Evolutionary conservation across 2,888 invertebrate species (phyloP).

Genomic region (Nemoura dubitans): DNA sequence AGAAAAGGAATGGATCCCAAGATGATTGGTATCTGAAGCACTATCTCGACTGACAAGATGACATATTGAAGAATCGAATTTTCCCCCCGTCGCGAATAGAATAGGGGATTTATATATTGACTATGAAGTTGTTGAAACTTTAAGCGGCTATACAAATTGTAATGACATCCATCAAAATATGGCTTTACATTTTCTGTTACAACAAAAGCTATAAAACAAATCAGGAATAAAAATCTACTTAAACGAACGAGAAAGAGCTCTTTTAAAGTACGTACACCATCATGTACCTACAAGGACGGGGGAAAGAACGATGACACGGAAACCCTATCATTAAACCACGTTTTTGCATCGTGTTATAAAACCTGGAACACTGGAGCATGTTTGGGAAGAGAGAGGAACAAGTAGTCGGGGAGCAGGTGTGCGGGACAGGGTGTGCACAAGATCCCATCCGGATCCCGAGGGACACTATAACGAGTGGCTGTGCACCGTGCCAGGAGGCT

Average conservation of each 20-base stretch:
- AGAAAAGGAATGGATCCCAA: neutral
- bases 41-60: neutral
- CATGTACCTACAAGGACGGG: too few species aligned
- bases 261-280: too few species aligned
- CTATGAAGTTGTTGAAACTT: neutral
- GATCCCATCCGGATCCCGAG: neutral
- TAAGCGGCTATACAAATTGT: neutral
- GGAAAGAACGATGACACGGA: too few species aligned
- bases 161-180: too few species aligned
- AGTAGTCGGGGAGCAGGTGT: neutral
- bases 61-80: slow-evolving; percentile 5
- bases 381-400: neutral
- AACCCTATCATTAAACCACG: too few species aligned
- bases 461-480: neutral
- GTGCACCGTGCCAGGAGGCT: neutral
- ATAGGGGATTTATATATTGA: neutral
- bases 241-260: too few species aligned
- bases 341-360: too few species aligned
- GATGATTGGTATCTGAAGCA: slow-evolving; percentile 7
- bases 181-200: too few species aligned
- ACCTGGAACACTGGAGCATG: neutral
- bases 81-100: neutral
- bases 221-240: too few species aligned
- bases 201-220: too few species aligned
- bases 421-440: neutral